A percentile compares a stretch with the other conserved stretches of the same genome.
Conservation (phyloP, 2,797 vertebrate genomes). For the Lutjanus campechanus region DNA sequence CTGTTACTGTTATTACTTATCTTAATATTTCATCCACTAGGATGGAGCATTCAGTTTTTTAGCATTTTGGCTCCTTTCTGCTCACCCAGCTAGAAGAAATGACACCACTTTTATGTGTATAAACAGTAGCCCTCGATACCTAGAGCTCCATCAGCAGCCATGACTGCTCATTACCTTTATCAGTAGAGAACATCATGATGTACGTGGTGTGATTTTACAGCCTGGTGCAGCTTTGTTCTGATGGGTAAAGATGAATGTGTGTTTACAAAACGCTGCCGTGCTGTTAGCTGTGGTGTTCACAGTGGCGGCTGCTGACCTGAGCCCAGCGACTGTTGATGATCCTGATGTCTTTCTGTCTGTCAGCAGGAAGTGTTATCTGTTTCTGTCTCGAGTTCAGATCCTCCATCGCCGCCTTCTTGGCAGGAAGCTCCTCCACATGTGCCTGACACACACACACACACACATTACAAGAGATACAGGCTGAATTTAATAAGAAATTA, state of each 20-base stretch:
- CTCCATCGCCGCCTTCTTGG: constrained; percentile 88
- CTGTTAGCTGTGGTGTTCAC: constrained; percentile 5
- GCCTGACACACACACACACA: constrained; percentile 79
- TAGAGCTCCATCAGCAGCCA: neutral
- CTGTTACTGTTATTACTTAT: too few relatives aligned
- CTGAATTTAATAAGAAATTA: constrained; percentile 41
- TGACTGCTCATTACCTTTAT: neutral
- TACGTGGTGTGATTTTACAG: neutral
- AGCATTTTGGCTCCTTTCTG: neutral
- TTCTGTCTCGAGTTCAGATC: constrained; percentile 89
- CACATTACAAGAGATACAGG: neutral
- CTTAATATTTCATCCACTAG: too few relatives aligned
- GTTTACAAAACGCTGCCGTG: neutral
- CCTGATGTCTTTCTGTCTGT: constrained; percentile 90
- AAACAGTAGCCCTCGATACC: neutral
- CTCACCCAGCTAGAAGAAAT: neutral
- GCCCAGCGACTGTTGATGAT: constrained; percentile 90
- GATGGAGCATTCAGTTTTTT: neutral
- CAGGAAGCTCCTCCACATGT: constrained; percentile 87
- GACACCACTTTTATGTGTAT: neutral
- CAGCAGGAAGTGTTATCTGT: constrained; percentile 86
- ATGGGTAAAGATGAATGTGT: neutral
- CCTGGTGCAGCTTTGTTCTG: neutral
- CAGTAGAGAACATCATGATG: neutral
- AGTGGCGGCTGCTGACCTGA: constrained; percentile 87